Base-by-base conservation (phyloP, 1,140 invertebrate species). In the Diabrotica undecimpunctata region DNA sequence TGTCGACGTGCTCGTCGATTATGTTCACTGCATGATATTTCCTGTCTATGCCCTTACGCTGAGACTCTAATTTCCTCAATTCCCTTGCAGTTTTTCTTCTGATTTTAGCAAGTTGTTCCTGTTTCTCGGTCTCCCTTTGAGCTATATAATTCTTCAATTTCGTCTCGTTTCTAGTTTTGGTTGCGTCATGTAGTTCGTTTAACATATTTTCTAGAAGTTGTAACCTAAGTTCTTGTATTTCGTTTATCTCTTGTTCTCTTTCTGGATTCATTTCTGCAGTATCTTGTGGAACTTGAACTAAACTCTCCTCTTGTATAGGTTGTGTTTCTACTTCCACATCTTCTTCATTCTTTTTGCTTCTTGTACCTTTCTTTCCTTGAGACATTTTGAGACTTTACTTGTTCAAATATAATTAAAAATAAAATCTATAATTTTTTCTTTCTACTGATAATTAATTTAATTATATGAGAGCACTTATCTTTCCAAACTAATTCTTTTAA, bases 241-340 rank as follows among this genome's bases (percentile, higher is more conserved):
- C 83, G 70, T 87, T 82, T 66, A 88, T 86, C 75, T 87, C 85
- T 85, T 87, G 64, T 51, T 60, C 58, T 50, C 58, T 55, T n/a
- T n/a, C n/a, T n/a, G n/a, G n/a, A n/a, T n/a, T n/a, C n/a, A n/a
- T n/a, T n/a, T n/a, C n/a, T n/a, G n/a, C n/a, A n/a, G n/a, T n/a
- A n/a, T n/a, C n/a, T n/a, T n/a, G n/a, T n/a, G n/a, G n/a, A n/a
- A n/a, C n/a, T n/a, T n/a, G n/a, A n/a, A n/a, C n/a, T n/a, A n/a
- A n/a, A n/a, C n/a, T n/a, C n/a, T n/a, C n/a, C n/a, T n/a, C n/a
- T n/a, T n/a, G n/a, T n/a, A n/a, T n/a, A n/a, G n/a, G n/a, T n/a
- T n/a, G n/a, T n/a, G n/a, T n/a, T n/a, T n/a, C n/a, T n/a, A n/a
- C n/a, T n/a, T n/a, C n/a, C n/a, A n/a, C n/a, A n/a, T n/a, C n/a